Evolutionary conservation across 2,797 vertebrate genomes (phyloP).

Genomic region (Phoebastria nigripes): DNA sequence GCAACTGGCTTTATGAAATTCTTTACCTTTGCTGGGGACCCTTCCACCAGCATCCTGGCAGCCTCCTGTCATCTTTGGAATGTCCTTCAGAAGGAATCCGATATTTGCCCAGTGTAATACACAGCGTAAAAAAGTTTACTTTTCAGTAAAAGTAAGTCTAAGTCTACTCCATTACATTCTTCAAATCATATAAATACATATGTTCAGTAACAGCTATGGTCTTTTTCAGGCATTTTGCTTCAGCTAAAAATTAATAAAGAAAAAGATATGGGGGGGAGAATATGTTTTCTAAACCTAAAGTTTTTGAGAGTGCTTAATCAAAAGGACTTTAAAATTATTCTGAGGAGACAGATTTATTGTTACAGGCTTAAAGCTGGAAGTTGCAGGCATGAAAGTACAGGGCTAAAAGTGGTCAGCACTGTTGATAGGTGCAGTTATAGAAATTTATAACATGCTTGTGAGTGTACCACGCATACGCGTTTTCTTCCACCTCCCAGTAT

Average conservation of each 20-base stretch:
- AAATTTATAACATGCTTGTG: not conserved
- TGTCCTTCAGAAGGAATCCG: not conserved
- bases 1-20: not conserved
- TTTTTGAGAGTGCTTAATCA: not conserved
- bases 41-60: not conserved
- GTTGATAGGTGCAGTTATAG: not conserved
- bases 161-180: not conserved
- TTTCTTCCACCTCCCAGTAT: not conserved
- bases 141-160: not conserved
- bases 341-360: not conserved
- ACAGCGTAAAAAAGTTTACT: not conserved
- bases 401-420: not conserved
- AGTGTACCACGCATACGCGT: rapidly evolving
- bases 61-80: not conserved
- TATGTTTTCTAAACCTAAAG: not conserved
- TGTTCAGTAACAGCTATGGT: not conserved
- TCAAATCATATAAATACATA: not conserved
- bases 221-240: not conserved
- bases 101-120: not conserved
- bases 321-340: not conserved
- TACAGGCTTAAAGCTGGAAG: not conserved
- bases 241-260: not conserved
- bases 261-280: not conserved
- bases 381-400: not conserved
- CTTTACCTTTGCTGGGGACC: not conserved